These are phyloP conservation scores for Lepilemur ruficaudatus DNA, from an alignment of 2,797 vertebrate species.

Conservation along the genomic window DNA sequence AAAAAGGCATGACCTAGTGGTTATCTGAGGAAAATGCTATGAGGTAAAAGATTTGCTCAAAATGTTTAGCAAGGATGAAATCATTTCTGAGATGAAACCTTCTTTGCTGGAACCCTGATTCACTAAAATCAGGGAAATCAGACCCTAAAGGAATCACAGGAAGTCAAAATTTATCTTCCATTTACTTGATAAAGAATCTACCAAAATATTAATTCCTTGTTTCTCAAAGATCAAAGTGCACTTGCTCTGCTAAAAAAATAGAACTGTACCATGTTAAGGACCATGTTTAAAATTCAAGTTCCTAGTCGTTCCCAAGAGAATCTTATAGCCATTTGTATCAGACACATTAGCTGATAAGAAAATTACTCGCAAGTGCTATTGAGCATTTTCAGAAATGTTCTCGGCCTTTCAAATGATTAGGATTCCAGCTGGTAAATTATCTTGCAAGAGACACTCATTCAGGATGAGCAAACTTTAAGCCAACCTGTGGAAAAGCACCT, in stretches of 20 bases:
- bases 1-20: neutral
- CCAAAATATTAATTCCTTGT: neutral
- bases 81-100: neutral
- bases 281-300: slow-evolving; percentile 46
- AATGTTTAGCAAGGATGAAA: neutral
- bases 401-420: slow-evolving; percentile 23
- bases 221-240: slow-evolving; percentile 30
- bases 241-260: neutral
- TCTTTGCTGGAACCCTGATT: neutral
- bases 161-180: neutral
- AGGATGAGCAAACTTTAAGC: neutral
- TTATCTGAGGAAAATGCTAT: slow-evolving; percentile 31
- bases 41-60: neutral
- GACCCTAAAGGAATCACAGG: neutral
- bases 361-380: neutral
- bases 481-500: neutral
- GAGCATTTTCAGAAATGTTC: slow-evolving; percentile 19
- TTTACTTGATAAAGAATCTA: slow-evolving; percentile 14
- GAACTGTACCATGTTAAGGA: neutral
- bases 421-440: slow-evolving; percentile 31
- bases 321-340: neutral
- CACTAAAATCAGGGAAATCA: slow-evolving; percentile 10
- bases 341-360: neutral
- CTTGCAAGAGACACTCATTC: neutral
- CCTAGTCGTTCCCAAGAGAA: neutral